A percentile compares a stretch with the other conserved stretches of the same genome.
These are phyloP conservation scores for Pachypanchax playfairii DNA, from an alignment of 2,113 vertebrate species.

Conservation along the genomic window DNA sequence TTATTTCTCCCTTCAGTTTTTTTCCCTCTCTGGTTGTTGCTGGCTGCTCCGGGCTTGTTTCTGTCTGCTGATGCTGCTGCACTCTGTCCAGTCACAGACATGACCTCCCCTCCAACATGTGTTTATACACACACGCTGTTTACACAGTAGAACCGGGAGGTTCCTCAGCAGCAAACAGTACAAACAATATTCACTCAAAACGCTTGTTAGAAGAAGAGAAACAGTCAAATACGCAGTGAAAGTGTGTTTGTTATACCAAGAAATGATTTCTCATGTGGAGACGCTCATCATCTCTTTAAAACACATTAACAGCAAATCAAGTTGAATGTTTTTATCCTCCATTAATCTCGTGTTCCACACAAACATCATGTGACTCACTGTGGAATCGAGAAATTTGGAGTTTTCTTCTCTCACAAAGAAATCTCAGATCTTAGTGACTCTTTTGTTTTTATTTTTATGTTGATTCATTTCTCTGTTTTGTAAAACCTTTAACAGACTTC, in stretches of 20 bases:
- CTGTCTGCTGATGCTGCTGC: conserved; percentile 77
- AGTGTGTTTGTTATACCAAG: conserved; percentile 12
- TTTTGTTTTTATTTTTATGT: too few relatives aligned
- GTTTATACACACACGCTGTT: conserved; percentile 28
- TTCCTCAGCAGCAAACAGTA: conserved; percentile 20
- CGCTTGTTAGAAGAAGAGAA: too few relatives aligned
- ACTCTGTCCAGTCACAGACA: conserved; percentile 63
- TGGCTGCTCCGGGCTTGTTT: conserved; percentile 75
- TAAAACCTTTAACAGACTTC: too few relatives aligned
- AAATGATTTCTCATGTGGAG: neutral
- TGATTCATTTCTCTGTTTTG: too few relatives aligned
- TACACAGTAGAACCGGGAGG: conserved; percentile 26
- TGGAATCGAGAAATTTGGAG: neutral
- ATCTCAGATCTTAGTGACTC: neutral
- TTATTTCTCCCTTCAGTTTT: neutral
- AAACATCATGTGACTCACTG: neutral
- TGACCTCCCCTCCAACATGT: conserved; percentile 35
- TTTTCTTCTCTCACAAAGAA: neutral
- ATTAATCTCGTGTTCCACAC: neutral
- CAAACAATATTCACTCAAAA: conserved; percentile 14
- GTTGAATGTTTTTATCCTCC: neutral
- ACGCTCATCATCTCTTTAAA: neutral
- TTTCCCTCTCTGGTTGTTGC: conserved; percentile 40
- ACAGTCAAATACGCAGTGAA: conserved; percentile 53
- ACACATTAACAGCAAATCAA: too few relatives aligned